phyloP scores from a whole-genome alignment of 2,113 vertebrate genomes.

The Onychostruthus taczanowskii region DNA sequence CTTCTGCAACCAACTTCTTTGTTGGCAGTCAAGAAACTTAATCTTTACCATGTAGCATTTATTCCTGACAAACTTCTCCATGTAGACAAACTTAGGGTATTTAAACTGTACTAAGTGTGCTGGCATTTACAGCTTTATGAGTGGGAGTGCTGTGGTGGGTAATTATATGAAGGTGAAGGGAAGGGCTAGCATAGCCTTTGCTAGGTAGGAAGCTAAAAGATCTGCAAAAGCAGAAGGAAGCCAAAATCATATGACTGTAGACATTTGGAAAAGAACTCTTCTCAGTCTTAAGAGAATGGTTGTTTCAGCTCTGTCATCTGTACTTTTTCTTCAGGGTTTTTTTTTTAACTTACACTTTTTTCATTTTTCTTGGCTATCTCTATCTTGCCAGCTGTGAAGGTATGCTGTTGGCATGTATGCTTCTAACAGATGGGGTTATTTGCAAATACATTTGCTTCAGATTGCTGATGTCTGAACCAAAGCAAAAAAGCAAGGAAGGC shows the following conservation, averaged over 20 bases:
- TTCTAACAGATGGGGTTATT: background rate
- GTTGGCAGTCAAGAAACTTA: background rate
- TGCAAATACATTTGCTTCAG: background rate
- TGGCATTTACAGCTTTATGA: constrained; percentile 27
- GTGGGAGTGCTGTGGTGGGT: constrained; percentile 32
- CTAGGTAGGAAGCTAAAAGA: constrained; percentile 8
- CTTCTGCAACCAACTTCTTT: background rate
- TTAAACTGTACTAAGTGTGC: constrained; percentile 2
- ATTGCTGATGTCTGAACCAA: background rate
- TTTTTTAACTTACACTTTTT: background rate
- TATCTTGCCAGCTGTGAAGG: background rate
- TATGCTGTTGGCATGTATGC: background rate
- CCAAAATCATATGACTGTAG: constrained; percentile 5
- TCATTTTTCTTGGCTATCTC: background rate
- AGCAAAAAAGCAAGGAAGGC: background rate
- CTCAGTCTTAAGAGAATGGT: background rate
- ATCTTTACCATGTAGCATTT: background rate
- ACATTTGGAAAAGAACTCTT: background rate
- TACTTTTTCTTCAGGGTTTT: background rate
- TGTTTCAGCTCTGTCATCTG: background rate
- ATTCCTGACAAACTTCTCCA: background rate
- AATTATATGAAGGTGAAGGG: background rate
- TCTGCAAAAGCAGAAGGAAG: background rate
- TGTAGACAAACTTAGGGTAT: background rate
- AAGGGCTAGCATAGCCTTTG: constrained; percentile 32